Evolutionary conservation across 2,113 vertebrate species (phyloP).

Genomic region (Corythornis cristatus): DNA sequence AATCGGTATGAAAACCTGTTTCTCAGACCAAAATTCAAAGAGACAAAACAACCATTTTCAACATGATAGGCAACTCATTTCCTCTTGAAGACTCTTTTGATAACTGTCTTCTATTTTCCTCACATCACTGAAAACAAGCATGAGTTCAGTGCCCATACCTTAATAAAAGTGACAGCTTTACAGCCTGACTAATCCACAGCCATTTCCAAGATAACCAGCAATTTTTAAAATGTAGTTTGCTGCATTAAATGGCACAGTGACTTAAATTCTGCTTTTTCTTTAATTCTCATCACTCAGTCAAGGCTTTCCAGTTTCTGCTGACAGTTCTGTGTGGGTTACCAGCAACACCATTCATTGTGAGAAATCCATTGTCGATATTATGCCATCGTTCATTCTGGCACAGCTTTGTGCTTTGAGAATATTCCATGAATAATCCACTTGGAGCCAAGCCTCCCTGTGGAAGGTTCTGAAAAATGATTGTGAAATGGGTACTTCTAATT

Average conservation of each 20-base stretch:
- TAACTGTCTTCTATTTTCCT: neutral
- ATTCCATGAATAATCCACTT: neutral
- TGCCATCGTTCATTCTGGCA: neutral
- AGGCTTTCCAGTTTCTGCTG: neutral
- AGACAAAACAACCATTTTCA: neutral
- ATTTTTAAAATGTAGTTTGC: neutral
- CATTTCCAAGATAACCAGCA: neutral
- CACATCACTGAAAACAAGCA: neutral
- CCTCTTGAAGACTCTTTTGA: neutral
- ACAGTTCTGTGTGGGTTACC: neutral
- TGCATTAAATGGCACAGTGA: neutral
- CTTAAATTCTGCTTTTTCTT: neutral
- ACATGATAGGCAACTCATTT: neutral
- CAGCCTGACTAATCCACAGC: neutral
- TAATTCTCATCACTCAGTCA: neutral
- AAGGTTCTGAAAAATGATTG: neutral
- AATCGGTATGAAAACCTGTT: constrained; percentile 1
- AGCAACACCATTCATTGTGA: neutral
- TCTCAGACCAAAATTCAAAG: neutral
- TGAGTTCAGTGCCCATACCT: neutral
- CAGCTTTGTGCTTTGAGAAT: neutral
- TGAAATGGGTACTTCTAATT: neutral
- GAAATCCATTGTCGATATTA: neutral
- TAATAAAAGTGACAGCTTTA: constrained; percentile 14
- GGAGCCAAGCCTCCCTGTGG: neutral